Percentiles rank a stretch among this genome's conserved stretches.
Conservation (phyloP, 2,113 vertebrate species). For the Cololabis saira region DNA sequence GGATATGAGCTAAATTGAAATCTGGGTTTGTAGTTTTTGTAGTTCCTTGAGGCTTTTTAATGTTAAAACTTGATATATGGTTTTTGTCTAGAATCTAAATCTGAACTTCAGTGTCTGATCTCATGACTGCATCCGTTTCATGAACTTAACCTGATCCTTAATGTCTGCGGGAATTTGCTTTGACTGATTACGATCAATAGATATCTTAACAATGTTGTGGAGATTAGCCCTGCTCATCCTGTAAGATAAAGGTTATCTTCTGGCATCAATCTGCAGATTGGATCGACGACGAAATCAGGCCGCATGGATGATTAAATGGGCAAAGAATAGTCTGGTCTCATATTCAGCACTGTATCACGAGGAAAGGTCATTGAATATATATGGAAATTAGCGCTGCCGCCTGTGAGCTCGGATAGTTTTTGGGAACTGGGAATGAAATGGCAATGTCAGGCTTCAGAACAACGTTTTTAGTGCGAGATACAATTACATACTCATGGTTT, state of each 20-base stretch:
- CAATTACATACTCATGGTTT: constrained; percentile 13
- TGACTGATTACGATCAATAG: constrained; percentile 32
- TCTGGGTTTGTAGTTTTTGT: too few relatives aligned
- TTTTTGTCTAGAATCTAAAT: too few relatives aligned
- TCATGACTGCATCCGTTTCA: constrained; percentile 5
- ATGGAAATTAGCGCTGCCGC: constrained; percentile 66
- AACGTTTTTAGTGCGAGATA: constrained; percentile 43
- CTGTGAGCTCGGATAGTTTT: constrained; percentile 45
- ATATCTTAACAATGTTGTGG: constrained; percentile 22
- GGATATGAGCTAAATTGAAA: too few relatives aligned
- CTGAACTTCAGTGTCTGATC: too few relatives aligned
- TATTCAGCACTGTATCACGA: constrained; percentile 22
- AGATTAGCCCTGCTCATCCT: constrained; percentile 51
- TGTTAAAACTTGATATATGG: too few relatives aligned
- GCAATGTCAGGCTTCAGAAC: background rate
- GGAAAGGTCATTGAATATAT: constrained; percentile 76
- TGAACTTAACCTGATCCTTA: constrained; percentile 39
- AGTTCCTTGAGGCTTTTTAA: too few relatives aligned
- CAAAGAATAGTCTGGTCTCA: constrained; percentile 12
- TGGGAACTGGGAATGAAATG: constrained; percentile 23
- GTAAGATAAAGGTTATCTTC: constrained; percentile 59
- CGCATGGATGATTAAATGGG: constrained; percentile 50
- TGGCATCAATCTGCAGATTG: constrained; percentile 44
- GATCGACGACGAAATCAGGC: constrained; percentile 25
- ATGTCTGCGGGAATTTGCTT: constrained; percentile 32